Conservation (phyloP, 2,888 invertebrate species). For the Lamproptera curius region DNA sequence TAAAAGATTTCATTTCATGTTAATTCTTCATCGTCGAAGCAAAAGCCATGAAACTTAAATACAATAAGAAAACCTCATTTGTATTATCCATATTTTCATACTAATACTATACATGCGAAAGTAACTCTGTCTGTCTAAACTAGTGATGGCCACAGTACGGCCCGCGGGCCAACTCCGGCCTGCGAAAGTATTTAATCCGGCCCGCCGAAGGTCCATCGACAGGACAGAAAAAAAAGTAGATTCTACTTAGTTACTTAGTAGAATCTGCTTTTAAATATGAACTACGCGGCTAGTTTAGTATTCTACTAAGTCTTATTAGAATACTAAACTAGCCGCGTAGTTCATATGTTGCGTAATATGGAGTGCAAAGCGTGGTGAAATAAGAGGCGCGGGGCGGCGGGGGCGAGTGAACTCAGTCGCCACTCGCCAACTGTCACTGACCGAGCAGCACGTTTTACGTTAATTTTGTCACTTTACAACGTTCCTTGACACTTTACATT, state of each 20-base stretch:
- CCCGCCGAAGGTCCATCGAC: conserved; percentile 17
- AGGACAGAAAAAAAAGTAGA: conserved; percentile 2
- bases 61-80: too few relatives aligned
- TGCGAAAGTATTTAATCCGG: conserved; percentile 18
- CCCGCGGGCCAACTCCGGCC: conserved; percentile 16
- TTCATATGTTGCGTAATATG: background rate
- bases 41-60: too few relatives aligned
- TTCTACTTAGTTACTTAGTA: conserved; percentile 4
- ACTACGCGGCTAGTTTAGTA: background rate
- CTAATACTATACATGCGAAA: too few relatives aligned
- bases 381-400: conserved; percentile 1
- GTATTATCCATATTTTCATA: too few relatives aligned
- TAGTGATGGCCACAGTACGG: conserved; percentile 17
- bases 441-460: conserved; percentile 8
- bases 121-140: too few relatives aligned
- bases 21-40: too few relatives aligned
- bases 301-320: background rate
- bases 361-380: conserved; percentile 2
- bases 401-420: conserved; percentile 5
- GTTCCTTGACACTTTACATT: conserved; percentile 3
- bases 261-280: background rate
- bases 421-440: conserved; percentile 8
- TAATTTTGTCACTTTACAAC: conserved; percentile 10
- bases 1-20: too few relatives aligned
- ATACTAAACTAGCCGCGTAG: background rate